Evolutionary conservation across 2,797 vertebrate genomes (phyloP), one percentile per base, ranked within the genome.

Genomic region (Neomorphus geoffroyi): DNA sequence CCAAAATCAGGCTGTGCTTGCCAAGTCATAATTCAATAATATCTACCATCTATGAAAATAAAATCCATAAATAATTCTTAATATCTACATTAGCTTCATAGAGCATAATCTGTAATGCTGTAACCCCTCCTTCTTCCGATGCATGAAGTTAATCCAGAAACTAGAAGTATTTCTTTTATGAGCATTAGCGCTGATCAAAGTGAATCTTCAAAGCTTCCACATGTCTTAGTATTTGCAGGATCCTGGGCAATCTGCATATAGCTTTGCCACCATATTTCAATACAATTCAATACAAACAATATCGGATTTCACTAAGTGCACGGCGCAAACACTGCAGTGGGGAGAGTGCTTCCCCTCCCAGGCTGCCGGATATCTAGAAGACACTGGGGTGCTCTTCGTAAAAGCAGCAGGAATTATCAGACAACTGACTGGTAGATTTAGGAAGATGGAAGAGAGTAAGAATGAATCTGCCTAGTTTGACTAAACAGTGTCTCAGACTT

Each of bases 61-160:
- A 94, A 94, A 83, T 66, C 82, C 91, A 95, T 96, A 94, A 96
- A 97, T 90, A 73, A 30, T 92, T 39, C 66, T 81, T 93, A 95
- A 88, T 86, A 90, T 79, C 91, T 83, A 35, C 56, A 88, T 92
- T 90, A 79, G 58, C 62, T 94, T 90, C 77, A 73, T 54, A 70
- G 66, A 80, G 10, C n/a, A 70, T 77, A 91, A 86, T 88, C 80
- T 75, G 66, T 80, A 84, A 60, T 32, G 48, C 12, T 93, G 39
- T 53, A 92, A 57, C 85, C 35, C 77, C 70, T 92, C 85, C 70
- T 77, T 72, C 8, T 33, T 81, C 73, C 3, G 7, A 37, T 41
- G 27, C 72, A 67, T 23, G 39, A 79, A 85, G 54, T 88, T 86
- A 84, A 79, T 86, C 82, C 83, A 77, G 56, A 92, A 27, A 16